Conservation (phyloP, 92 coral and sea anemone genomes). For the Epizoanthus illoricatus region DNA sequence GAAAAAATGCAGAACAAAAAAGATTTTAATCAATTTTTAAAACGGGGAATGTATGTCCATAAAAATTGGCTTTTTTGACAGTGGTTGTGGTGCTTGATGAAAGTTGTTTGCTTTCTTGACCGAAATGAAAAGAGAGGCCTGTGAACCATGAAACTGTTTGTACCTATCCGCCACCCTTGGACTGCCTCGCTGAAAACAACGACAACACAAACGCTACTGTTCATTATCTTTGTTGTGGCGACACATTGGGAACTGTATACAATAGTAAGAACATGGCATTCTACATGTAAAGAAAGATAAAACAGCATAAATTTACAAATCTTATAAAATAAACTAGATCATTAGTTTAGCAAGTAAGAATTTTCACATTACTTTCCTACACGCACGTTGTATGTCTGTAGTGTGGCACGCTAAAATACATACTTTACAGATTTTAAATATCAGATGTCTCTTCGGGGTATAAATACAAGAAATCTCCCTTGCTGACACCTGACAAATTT, state of each 20-base stretch:
- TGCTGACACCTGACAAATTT: conserved; percentile 44
- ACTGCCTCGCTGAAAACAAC: neutral
- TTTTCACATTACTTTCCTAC: conserved; percentile 31
- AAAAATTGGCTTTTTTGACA: too few species aligned
- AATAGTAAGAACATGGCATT: conserved; percentile 42
- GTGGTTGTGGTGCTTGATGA: too few species aligned
- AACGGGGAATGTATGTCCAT: too few species aligned
- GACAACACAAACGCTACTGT: conserved; percentile 18
- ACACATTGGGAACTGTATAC: conserved; percentile 26
- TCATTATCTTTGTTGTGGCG: conserved; percentile 31
- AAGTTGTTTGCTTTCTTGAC: too few species aligned
- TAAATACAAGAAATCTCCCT: conserved; percentile 31
- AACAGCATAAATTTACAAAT: conserved; percentile 69
- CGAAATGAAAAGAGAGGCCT: too few species aligned
- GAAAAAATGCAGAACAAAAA: too few species aligned
- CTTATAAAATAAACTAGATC: conserved; percentile 40
- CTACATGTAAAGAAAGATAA: conserved; percentile 59
- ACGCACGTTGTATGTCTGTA: neutral
- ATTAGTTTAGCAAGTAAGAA: conserved; percentile 36
- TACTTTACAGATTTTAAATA: conserved; percentile 45
- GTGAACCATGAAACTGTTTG: too few species aligned
- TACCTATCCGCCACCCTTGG: too few species aligned
- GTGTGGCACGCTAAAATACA: conserved; percentile 39
- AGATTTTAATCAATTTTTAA: too few species aligned
- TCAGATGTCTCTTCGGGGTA: conserved; percentile 39